These are phyloP conservation scores for Brachyhypopomus gauderio DNA, from an alignment of 2,113 vertebrate species.

Conservation along the genomic window DNA sequence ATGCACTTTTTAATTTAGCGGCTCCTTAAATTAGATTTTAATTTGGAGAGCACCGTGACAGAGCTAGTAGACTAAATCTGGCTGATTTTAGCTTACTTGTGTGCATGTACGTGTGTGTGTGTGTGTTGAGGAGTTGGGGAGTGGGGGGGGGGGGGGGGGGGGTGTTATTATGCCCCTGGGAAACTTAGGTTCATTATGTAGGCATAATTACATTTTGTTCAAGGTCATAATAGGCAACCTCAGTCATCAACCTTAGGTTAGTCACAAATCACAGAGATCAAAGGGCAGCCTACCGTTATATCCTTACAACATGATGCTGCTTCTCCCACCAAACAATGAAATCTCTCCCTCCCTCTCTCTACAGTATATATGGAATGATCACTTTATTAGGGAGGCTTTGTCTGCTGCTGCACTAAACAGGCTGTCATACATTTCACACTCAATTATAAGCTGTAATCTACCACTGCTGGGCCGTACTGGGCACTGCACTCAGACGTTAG, in stretches of 20 bases:
- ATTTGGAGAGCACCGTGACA: constrained; percentile 50
- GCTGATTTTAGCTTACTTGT: constrained; percentile 26
- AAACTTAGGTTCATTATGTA: constrained; percentile 38
- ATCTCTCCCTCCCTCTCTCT: background rate
- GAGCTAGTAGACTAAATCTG: constrained; percentile 47
- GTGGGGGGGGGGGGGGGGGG: background rate
- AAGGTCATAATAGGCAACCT: constrained; percentile 19
- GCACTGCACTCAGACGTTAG: too few relatives aligned
- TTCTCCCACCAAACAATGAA: background rate
- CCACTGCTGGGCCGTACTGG: too few relatives aligned
- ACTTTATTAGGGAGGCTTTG: background rate
- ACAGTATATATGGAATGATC: background rate
- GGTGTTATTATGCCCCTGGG: constrained; percentile 12
- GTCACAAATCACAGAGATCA: background rate
- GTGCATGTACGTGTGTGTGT: background rate
- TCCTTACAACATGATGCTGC: background rate
- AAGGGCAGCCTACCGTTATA: background rate
- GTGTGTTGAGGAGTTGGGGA: background rate
- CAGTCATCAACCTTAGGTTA: constrained; percentile 5
- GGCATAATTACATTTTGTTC: constrained; percentile 37
- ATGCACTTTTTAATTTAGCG: constrained; percentile 55
- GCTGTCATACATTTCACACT: too few relatives aligned
- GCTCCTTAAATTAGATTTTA: constrained; percentile 57
- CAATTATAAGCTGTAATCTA: too few relatives aligned
- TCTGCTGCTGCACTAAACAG: too few relatives aligned